phyloP scores from a whole-genome alignment of 1,140 invertebrate genomes.

The Tetranychus cinnabarinus region DNA sequence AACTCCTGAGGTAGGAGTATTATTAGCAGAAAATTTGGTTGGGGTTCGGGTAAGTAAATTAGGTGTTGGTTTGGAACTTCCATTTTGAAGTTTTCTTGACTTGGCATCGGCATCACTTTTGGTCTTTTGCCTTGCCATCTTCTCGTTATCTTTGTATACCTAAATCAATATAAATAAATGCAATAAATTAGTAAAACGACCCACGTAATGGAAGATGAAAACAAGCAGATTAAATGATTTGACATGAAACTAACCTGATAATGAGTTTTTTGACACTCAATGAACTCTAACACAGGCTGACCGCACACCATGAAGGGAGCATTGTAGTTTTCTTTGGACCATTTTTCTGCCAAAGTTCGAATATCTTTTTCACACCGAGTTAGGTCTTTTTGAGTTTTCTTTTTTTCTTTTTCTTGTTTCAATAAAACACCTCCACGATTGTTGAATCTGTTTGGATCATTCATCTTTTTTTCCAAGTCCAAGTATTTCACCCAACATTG shows the following conservation, averaged over 20 bases:
- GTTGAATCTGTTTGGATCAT: constrained; percentile 49
- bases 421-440: constrained; percentile 59
- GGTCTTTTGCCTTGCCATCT: background rate
- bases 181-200: background rate
- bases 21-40: too few relatives aligned
- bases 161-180: background rate
- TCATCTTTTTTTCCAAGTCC: constrained; percentile 38
- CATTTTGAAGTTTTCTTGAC: too few relatives aligned
- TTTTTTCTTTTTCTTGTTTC: constrained; percentile 55
- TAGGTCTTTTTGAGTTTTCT: constrained; percentile 34
- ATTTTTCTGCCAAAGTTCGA: constrained; percentile 17
- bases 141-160: background rate
- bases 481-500: constrained; percentile 38
- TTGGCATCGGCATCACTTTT: too few relatives aligned
- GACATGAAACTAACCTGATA: background rate
- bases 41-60: too few relatives aligned
- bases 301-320: constrained; percentile 1
- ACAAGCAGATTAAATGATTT: background rate
- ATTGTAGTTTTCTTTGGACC: constrained; percentile 17
- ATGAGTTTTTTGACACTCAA: background rate
- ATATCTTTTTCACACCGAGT: constrained; percentile 24
- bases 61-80: too few relatives aligned
- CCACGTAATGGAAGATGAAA: background rate
- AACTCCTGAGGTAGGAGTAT: too few relatives aligned
- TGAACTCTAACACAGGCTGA: background rate